Percentiles rank a stretch among this genome's conserved stretches.
Conservation (phyloP, 2,797 vertebrate genomes). For the Chelmon rostratus region DNA sequence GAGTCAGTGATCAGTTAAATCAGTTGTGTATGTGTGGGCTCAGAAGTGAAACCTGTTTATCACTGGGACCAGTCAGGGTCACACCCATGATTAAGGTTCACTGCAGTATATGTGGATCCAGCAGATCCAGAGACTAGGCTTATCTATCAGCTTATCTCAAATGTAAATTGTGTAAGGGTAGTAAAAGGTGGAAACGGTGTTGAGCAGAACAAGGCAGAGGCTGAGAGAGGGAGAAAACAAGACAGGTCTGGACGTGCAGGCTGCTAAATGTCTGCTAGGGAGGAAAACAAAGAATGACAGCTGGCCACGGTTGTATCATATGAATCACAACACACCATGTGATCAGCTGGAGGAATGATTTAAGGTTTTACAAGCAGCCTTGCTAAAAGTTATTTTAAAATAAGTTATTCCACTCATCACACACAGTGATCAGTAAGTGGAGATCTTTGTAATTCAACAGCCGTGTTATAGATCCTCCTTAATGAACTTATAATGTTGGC, state of each 20-base stretch:
- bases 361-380: neutral
- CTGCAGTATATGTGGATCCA: neutral
- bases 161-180: neutral
- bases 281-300: neutral
- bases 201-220: neutral
- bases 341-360: neutral
- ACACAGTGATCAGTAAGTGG: neutral
- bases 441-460: neutral
- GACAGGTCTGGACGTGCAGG: constrained; percentile 35
- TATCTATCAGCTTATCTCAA: neutral
- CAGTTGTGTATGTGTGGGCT: neutral
- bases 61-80: neutral
- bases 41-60: constrained; percentile 10
- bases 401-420: neutral
- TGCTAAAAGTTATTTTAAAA: neutral
- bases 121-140: neutral
- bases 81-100: constrained; percentile 33
- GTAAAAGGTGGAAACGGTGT: neutral
- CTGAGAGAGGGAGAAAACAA: neutral
- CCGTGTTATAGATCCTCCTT: neutral
- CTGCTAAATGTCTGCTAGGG: neutral
- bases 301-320: neutral
- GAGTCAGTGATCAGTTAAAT: neutral
- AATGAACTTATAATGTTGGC: neutral
- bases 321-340: neutral